Base-by-base conservation (phyloP, 92 coral and sea anemone species). In the Meandrina meandrites region DNA sequence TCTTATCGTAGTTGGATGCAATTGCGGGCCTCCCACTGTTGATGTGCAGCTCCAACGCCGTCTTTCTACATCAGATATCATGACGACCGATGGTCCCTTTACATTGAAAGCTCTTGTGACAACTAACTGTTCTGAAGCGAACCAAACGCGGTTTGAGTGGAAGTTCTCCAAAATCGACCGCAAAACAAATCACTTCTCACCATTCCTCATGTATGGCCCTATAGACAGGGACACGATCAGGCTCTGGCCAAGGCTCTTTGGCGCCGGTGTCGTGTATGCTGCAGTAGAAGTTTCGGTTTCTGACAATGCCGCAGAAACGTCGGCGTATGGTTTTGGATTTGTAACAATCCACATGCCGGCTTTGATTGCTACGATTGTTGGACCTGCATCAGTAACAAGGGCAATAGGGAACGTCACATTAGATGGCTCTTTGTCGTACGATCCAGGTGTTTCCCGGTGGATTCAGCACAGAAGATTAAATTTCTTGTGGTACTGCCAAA, bases 241-340 rank as follows among this genome's bases (percentile, higher is more conserved):
- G 15, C 42, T 85, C 21, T 8, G 2, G 7, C 88, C 82, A 64
- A 60, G 66, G 16, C n/a, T 45, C 6, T 32, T 62, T 9, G 88
- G 82, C 24, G 36, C 82, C 34, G 81, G 76, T 18, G 28, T 28
- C 48, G 30, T 89, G 64, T 92, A 81, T 54, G 90, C 89, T 18
- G 51, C 88, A n/a, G 72, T 89, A 13, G 84, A 42, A 48, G 83
- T 73, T 11, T 76, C 79, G 9, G 21, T 69, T n/a, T 45, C 89
- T 28, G 86, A 84, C 9, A 37, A 37, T 4, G 70, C 81, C 79
- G 81, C 88, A 69, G 93, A 82, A 54, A 83, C 94, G 1, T 86
- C 85, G 32, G 86, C 92, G 13, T 90, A 88, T 62, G 94, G 91
- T 37, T 93, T 82, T 31, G 94, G 94, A 51, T 92, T 84, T 56